Conservation (phyloP, 2,888 invertebrate species). For the Eristalis tenax region DNA sequence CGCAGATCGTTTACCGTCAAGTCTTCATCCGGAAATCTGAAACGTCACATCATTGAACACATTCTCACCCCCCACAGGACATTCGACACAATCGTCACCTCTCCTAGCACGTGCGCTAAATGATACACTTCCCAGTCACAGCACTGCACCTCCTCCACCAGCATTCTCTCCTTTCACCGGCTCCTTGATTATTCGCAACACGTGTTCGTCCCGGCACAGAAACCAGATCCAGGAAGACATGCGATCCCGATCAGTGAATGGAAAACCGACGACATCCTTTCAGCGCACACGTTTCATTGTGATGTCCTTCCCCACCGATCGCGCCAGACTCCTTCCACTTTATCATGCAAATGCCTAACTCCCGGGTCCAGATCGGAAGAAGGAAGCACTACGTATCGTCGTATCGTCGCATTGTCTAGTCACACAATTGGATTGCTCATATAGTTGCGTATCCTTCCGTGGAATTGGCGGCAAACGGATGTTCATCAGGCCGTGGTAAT, state of each 20-base stretch:
- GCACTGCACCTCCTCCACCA: not conserved
- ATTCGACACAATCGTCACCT: not conserved
- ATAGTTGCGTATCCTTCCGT: constrained; percentile 11
- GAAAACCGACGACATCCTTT: constrained; percentile 41
- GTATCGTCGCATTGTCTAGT: constrained; percentile 14
- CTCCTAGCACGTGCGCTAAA: not conserved
- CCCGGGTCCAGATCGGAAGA: constrained; percentile 38
- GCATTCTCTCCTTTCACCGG: not conserved
- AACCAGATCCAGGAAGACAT: constrained; percentile 65
- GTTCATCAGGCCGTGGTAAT: constrained; percentile 62
- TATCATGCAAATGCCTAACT: constrained; percentile 55
- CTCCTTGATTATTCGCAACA: not conserved
- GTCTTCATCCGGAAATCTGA: too few relatives aligned
- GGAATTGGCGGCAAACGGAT: constrained; percentile 71
- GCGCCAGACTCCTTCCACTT: constrained; percentile 11
- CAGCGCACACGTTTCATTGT: not conserved
- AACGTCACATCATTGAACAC: too few relatives aligned
- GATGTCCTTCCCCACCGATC: not conserved
- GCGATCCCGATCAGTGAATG: constrained; percentile 42
- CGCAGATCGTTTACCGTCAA: too few relatives aligned
- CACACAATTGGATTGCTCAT: constrained; percentile 57
- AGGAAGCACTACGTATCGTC: constrained; percentile 25
- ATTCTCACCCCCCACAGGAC: not conserved
- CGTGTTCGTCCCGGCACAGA: constrained; percentile 17
- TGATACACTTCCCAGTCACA: not conserved